Percentiles rank a stretch among this genome's conserved stretches.
Evolutionary conservation across 2,113 vertebrate genomes (phyloP).

Genomic region (Thunnus thynnus): DNA sequence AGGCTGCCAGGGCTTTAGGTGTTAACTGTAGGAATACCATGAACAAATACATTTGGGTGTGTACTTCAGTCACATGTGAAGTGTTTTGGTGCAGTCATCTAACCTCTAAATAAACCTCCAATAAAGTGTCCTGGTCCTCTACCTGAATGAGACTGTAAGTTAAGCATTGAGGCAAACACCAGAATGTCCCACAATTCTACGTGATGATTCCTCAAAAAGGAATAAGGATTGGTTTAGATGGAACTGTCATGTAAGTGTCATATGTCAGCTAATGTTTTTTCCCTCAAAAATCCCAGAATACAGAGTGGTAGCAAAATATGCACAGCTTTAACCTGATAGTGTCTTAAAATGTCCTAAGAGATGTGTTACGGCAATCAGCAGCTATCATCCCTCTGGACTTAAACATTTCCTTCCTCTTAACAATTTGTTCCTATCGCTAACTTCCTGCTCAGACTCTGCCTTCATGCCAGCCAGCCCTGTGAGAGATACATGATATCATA

Average conservation of each 20-base stretch:
- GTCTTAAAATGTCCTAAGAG: constrained; percentile 55
- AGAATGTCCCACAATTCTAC: constrained; percentile 7
- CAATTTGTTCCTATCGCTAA: constrained; percentile 82
- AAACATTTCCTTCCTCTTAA: constrained; percentile 87
- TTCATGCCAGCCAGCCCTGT: constrained; percentile 70
- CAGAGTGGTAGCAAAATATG: constrained; percentile 7
- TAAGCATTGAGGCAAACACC: constrained; percentile 21
- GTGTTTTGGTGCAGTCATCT: constrained; percentile 42
- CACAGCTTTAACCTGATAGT: constrained; percentile 27
- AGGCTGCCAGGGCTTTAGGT: not conserved
- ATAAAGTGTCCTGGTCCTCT: constrained; percentile 1
- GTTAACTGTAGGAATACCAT: not conserved
- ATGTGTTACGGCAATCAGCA: constrained; percentile 66
- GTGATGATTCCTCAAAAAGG: constrained; percentile 4
- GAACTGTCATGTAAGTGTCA: not conserved
- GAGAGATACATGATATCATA: constrained; percentile 78
- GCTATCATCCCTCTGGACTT: constrained; percentile 77
- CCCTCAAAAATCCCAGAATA: not conserved
- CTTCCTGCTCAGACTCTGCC: constrained; percentile 79
- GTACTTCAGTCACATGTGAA: constrained; percentile 50
- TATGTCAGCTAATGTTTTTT: constrained; percentile 2
- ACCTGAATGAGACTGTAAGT: constrained; percentile 50
- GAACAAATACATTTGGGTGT: not conserved
- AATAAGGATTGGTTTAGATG: not conserved
- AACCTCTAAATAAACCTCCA: not conserved